phyloP scores from a whole-genome alignment of 2,888 invertebrate genomes.

The Anagyrus pseudococci region DNA sequence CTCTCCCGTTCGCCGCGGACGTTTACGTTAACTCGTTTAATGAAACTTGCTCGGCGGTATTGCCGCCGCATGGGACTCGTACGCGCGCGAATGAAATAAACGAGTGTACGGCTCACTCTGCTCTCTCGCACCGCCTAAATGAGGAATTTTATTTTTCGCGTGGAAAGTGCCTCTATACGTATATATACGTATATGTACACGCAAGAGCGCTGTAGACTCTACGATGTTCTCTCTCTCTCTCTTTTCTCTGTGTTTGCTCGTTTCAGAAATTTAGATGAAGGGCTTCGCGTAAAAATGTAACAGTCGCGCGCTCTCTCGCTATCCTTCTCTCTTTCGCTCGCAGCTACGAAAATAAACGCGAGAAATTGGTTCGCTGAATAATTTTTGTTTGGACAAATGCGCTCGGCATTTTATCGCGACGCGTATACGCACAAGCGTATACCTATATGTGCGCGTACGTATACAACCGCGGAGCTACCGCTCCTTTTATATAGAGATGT shows the following conservation, averaged over 20 bases:
- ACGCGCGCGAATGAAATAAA: conserved; percentile 10
- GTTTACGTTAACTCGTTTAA: conserved; percentile 29
- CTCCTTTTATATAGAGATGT: too few species aligned
- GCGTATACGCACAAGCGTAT: not conserved
- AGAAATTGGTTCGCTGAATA: conserved; percentile 5
- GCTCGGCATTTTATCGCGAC: too few species aligned
- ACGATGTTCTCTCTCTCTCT: too few species aligned
- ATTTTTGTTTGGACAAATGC: conserved; percentile 11
- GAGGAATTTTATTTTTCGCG: conserved; percentile 1
- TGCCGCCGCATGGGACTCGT: not conserved
- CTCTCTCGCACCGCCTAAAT: conserved; percentile 2
- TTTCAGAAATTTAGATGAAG: conserved; percentile 32
- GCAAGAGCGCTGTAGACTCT: too few species aligned
- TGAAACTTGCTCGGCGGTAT: conserved; percentile 22
- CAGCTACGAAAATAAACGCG: conserved; percentile 12
- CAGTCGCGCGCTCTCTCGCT: conserved; percentile 9
- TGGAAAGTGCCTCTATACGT: too few species aligned
- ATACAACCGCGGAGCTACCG: not conserved
- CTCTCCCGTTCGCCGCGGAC: conserved; percentile 7
- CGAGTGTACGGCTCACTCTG: too few species aligned
- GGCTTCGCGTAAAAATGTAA: conserved; percentile 21
- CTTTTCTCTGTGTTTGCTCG: not conserved
- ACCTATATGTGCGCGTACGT: not conserved
- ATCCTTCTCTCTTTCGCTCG: too few species aligned
- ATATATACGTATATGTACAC: too few species aligned